phyloP scores from a whole-genome alignment of 2,113 vertebrate genomes.

The Eidolon helvum region DNA sequence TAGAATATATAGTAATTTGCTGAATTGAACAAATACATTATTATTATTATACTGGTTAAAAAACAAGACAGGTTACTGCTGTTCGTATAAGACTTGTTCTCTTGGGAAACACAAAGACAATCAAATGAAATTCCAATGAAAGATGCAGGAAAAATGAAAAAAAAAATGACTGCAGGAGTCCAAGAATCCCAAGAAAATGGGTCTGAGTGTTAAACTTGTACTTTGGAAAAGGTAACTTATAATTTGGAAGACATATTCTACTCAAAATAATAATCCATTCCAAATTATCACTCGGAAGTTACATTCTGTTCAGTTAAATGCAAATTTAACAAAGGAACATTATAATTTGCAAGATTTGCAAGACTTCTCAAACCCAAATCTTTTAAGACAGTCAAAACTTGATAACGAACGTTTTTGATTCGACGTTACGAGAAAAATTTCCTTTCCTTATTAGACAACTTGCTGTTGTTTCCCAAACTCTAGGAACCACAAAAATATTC shows the following conservation, averaged over 20 bases:
- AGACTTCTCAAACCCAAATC: background rate
- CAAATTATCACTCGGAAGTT: conserved; percentile 25
- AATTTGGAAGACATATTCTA: conserved; percentile 10
- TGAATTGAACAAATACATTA: background rate
- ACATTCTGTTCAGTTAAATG: background rate
- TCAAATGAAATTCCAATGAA: conserved; percentile 71
- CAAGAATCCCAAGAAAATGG: conserved; percentile 82
- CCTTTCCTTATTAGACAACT: background rate
- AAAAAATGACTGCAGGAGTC: conserved; percentile 82
- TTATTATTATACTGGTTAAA: background rate
- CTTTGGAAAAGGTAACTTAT: background rate
- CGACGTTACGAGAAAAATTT: background rate
- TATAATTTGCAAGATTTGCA: background rate
- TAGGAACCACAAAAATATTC: conserved; percentile 72
- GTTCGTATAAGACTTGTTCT: conserved; percentile 80
- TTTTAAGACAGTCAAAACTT: conserved; percentile 28
- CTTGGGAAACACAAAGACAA: conserved; percentile 78
- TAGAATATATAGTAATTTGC: background rate
- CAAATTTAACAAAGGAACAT: background rate
- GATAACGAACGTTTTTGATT: background rate
- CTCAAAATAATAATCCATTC: background rate
- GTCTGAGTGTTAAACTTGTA: background rate
- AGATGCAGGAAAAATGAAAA: conserved; percentile 69
- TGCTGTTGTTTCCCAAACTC: background rate
- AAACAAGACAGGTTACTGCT: conserved; percentile 56